A percentile compares a stretch with the other conserved stretches of the same genome.
Conservation (phyloP, 2,113 vertebrate genomes). For the Lepisosteus oculatus region DNA sequence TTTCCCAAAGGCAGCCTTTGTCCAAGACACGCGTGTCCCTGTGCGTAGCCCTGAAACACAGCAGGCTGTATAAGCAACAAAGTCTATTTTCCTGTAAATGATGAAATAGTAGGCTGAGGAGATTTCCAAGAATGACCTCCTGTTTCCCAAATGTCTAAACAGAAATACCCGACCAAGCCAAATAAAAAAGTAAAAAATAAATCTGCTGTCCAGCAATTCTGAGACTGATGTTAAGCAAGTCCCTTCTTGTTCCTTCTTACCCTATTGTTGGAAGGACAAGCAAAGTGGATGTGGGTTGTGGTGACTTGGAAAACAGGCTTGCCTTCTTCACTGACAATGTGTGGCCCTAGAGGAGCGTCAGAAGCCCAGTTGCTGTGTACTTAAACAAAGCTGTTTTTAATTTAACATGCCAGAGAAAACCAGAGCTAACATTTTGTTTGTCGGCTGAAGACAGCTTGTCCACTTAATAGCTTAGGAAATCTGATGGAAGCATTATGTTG, state of each 20-base stretch:
- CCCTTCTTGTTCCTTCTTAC: too few relatives aligned
- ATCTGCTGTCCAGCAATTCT: background rate
- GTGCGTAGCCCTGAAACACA: background rate
- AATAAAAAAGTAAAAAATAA: background rate
- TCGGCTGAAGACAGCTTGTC: too few relatives aligned
- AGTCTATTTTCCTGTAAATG: conserved; percentile 14
- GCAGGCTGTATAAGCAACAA: background rate
- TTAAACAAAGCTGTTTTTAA: background rate
- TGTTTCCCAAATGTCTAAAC: conserved; percentile 13
- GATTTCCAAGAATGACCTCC: conserved; percentile 46
- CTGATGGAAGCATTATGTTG: too few relatives aligned
- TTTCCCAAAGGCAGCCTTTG: background rate
- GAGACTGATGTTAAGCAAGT: background rate
- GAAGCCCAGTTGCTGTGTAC: background rate
- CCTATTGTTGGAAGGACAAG: background rate
- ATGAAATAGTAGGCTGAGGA: conserved; percentile 6
- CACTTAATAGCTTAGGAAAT: too few relatives aligned
- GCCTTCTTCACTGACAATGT: background rate
- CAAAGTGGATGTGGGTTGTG: conserved; percentile 10
- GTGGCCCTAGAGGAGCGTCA: background rate
- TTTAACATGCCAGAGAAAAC: too few relatives aligned
- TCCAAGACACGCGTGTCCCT: background rate
- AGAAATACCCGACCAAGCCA: background rate
- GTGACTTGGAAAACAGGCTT: background rate
- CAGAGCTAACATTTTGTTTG: too few relatives aligned